Conservation (phyloP, 35 echinoderm and acorn worm species). For the Anneissia japonica region DNA sequence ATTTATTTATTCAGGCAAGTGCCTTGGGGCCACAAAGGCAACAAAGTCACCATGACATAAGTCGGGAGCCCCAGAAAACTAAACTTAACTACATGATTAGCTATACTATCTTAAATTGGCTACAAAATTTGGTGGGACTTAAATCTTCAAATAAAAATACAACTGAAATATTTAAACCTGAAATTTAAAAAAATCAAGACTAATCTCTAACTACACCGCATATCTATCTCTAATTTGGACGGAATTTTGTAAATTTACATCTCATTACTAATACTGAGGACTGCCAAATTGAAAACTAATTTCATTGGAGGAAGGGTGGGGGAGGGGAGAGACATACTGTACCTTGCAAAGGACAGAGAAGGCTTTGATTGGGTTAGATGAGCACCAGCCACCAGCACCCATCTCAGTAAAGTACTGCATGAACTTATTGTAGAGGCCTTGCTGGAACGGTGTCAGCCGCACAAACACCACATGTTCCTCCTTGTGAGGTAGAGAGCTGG, state of each 20-base stretch:
- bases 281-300: not conserved
- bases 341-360: constrained; percentile 99
- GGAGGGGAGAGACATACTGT: not conserved
- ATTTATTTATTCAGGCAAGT: too few relatives aligned
- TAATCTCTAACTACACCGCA: too few relatives aligned
- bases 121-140: too few relatives aligned
- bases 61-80: too few relatives aligned
- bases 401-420: constrained; percentile 96
- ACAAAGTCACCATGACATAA: too few relatives aligned
- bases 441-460: constrained; percentile 81
- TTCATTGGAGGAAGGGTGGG: not conserved
- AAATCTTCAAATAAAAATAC: too few relatives aligned
- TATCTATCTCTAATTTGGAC: not conserved
- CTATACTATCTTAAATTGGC: too few relatives aligned
- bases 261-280: not conserved
- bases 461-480: constrained; percentile 84
- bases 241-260: not conserved
- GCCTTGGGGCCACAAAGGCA: too few relatives aligned
- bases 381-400: constrained; percentile 86
- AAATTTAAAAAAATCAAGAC: too few relatives aligned
- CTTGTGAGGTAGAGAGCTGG: constrained; percentile 58
- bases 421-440: constrained; percentile 77
- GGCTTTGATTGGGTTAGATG: constrained; percentile 86
- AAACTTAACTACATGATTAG: too few relatives aligned
- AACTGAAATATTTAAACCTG: too few relatives aligned